A percentile compares a stretch with the other conserved stretches of the same genome.
phyloP scores from a whole-genome alignment of 2,113 vertebrate species.

The Etia nguti region DNA sequence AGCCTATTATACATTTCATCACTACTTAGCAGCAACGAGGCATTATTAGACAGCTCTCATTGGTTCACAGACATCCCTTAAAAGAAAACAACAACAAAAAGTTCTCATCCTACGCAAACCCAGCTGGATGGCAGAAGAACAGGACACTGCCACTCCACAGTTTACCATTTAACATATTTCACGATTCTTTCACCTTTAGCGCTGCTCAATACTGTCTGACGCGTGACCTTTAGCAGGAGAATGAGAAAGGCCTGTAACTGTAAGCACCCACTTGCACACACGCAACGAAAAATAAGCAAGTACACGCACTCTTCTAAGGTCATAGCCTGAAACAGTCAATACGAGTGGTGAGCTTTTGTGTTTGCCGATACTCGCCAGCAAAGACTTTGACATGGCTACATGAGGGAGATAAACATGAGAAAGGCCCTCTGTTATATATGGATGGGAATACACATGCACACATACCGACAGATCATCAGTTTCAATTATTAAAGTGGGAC shows the following conservation, averaged over 20 bases:
- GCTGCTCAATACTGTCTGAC: slow-evolving; percentile 72
- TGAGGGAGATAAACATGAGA: not conserved
- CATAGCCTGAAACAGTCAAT: slow-evolving; percentile 46
- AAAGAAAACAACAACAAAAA: not conserved
- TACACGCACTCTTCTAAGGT: slow-evolving; percentile 36
- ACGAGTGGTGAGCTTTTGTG: slow-evolving; percentile 49
- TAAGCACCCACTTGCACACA: slow-evolving; percentile 43
- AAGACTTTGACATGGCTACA: not conserved
- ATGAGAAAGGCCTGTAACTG: slow-evolving; percentile 56
- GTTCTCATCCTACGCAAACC: not conserved
- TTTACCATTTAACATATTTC: slow-evolving; percentile 64
- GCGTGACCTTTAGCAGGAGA: slow-evolving; percentile 70
- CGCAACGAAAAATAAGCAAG: not conserved
- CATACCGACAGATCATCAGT: not conserved
- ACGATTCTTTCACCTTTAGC: slow-evolving; percentile 66
- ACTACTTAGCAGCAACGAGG: not conserved
- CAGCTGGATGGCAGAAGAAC: not conserved
- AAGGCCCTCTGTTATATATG: not conserved
- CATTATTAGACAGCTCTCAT: not conserved
- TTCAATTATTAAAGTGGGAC: not conserved
- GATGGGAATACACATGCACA: not conserved
- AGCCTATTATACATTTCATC: not conserved
- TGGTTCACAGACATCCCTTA: not conserved
- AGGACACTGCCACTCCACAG: not conserved
- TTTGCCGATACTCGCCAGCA: slow-evolving; percentile 20